Evolutionary conservation across 2,888 invertebrate genomes (phyloP), one percentile per base, ranked within the genome.

Genomic region (Drosophila atripex): DNA sequence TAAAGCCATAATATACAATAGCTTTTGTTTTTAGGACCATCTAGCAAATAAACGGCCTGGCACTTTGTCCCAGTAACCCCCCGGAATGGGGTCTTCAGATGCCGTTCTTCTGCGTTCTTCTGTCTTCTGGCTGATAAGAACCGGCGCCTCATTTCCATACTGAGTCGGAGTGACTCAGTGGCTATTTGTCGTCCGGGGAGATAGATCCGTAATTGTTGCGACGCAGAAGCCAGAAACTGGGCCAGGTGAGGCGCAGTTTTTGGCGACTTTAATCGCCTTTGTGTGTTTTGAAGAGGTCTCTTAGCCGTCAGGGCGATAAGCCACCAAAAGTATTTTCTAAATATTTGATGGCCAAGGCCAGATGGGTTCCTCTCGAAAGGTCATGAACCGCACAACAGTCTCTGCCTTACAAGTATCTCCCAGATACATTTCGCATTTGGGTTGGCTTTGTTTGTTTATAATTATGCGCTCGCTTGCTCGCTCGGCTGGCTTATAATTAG

Each of bases 381-480:
- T 66, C 65, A 66, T 66, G 47, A 53, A 66, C 54, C 51, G 51
- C 39, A 18, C 16, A 18, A 18, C 39, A 16, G 51, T 32, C 14
- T 43, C 21, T 49, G 53, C 43, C 51, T 32, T 56, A 23, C 30
- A 25, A n/a, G 64, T 65, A 74, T 86, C 71, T 79, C 56, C 64
- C 39, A 47, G 76, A 64, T 64, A 71, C 56, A 61, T 59, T 75
- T 35, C 16, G 47, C 52, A 39, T 51, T 46, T 47, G 32, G 32
- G 57, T 58, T 38, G 18, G 43, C 49, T 49, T 68, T 82, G 86
- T 86, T 88, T 88, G 77, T 86, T 86, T 86, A 83, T 82, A 82
- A 83, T 82, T 82, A 86, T 83, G 84, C 77, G 80, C 70, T 50
- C 61, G 70, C 86, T 63, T 74, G 80, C 70, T 50, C 61, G 70